phyloP scores from a whole-genome alignment of 2,888 invertebrate species.

The Pterobdella sp. region DNA sequence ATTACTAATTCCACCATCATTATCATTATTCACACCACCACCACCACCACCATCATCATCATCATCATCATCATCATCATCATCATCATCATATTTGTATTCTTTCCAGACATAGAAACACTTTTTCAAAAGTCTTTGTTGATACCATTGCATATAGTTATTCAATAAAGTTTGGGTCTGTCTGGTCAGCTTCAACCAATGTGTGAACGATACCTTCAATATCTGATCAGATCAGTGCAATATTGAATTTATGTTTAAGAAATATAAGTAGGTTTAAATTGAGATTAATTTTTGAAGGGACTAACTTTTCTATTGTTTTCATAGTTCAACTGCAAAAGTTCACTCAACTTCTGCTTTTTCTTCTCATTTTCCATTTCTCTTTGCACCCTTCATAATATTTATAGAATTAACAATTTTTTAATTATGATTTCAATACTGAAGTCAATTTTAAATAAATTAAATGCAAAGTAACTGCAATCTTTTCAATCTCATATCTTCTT shows the following conservation, averaged over 20 bases:
- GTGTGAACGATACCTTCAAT: background rate
- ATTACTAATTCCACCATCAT: background rate
- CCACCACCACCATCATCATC: conserved; percentile 1
- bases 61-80: background rate
- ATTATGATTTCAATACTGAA: background rate
- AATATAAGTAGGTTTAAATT: too few species aligned
- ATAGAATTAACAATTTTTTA: background rate
- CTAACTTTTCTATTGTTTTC: too few species aligned
- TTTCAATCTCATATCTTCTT: conserved; percentile 1
- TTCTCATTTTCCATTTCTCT: background rate
- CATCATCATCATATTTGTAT: background rate
- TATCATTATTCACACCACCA: background rate
- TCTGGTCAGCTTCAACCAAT: background rate
- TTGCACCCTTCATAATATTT: background rate
- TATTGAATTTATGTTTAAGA: too few species aligned
- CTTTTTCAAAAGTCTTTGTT: background rate
- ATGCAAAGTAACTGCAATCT: background rate
- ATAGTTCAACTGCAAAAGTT: background rate
- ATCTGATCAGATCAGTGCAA: too few species aligned
- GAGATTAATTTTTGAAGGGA: too few species aligned
- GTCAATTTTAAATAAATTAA: background rate
- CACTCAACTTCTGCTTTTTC: background rate
- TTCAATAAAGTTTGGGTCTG: background rate
- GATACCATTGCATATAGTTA: background rate
- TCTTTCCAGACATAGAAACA: background rate